A percentile compares a stretch with the other conserved stretches of the same genome.
Conservation (phyloP, 2,888 invertebrate species). For the Hyalella azteca region DNA sequence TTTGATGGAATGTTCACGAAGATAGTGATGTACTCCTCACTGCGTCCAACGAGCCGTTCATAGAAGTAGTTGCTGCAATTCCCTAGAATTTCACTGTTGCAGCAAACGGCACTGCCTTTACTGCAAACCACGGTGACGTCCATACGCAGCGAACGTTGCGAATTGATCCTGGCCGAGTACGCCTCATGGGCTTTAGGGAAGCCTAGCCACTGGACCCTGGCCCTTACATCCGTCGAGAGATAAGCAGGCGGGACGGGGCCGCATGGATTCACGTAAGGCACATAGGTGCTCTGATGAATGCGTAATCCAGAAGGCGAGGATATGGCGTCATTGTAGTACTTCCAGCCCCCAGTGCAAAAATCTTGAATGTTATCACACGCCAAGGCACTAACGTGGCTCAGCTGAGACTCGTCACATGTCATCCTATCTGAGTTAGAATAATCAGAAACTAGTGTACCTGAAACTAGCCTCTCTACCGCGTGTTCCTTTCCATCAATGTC, state of each 20-base stretch:
- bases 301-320: not conserved
- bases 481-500: not conserved
- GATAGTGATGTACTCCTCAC: constrained; percentile 22
- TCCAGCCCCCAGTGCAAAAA: constrained; percentile 33
- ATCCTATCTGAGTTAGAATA: not conserved
- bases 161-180: not conserved
- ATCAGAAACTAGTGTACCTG: not conserved
- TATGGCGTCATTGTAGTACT: constrained; percentile 26
- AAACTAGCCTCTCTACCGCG: not conserved
- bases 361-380: not conserved
- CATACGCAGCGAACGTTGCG: constrained; percentile 2
- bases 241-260: not conserved
- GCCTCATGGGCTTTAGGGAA: constrained; percentile 8
- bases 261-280: constrained; percentile 21
- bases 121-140: constrained; percentile 28
- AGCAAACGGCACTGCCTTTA: constrained; percentile 28
- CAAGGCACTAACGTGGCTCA: not conserved
- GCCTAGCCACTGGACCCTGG: constrained; percentile 15
- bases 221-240: not conserved
- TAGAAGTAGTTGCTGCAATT: constrained; percentile 20
- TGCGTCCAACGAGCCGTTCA: not conserved
- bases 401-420: not conserved
- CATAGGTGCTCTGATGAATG: constrained; percentile 18
- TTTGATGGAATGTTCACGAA: constrained; percentile 32
- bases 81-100: constrained; percentile 34